These are phyloP conservation scores for Gila orcuttii DNA, from an alignment of 2,113 vertebrate genomes.

Conservation along the genomic window DNA sequence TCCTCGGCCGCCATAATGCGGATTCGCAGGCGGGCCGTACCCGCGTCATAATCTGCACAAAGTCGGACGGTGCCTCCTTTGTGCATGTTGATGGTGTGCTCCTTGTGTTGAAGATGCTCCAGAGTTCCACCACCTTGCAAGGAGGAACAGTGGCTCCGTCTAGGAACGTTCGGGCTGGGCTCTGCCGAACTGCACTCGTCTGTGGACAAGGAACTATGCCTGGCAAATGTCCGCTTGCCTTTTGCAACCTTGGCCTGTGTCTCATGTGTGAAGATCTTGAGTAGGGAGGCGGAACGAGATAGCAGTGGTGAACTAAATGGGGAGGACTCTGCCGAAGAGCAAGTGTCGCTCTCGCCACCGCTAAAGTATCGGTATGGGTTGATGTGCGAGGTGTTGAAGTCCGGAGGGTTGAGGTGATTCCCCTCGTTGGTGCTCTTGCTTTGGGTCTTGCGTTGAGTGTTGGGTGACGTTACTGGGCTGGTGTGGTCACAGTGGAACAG, in stretches of 20 bases:
- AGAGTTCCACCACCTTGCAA: slow-evolving; percentile 41
- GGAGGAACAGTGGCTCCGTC: slow-evolving; percentile 77
- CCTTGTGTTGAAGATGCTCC: slow-evolving; percentile 47
- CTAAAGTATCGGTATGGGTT: slow-evolving; percentile 93
- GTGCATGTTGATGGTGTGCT: slow-evolving; percentile 85
- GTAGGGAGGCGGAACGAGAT: slow-evolving; percentile 90
- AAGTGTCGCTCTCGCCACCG: slow-evolving; percentile 93
- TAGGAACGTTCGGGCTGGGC: slow-evolving; percentile 87
- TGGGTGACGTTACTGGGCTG: slow-evolving; percentile 86
- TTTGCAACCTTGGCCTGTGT: slow-evolving; percentile 93
- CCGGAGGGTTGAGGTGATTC: slow-evolving; percentile 76
- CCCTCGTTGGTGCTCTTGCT: slow-evolving; percentile 55
- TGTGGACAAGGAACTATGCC: slow-evolving; percentile 91
- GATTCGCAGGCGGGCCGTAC: slow-evolving; percentile 86
- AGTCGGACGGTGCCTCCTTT: slow-evolving; percentile 85
- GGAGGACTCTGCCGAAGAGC: slow-evolving; percentile 93
- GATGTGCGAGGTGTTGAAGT: slow-evolving; percentile 82
- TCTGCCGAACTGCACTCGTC: slow-evolving; percentile 93
- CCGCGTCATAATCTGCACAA: slow-evolving; percentile 83
- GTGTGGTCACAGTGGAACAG: slow-evolving; percentile 93
- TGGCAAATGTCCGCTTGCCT: slow-evolving; percentile 86
- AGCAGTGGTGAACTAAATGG: slow-evolving; percentile 93
- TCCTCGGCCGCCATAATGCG: slow-evolving; percentile 86
- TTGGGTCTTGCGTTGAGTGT: slow-evolving; percentile 77
- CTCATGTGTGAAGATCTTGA: slow-evolving; percentile 93